Percentiles rank a stretch among this genome's conserved stretches.
Conservation (phyloP, 2,888 invertebrate genomes). For the Bembecia ichneumoniformis region DNA sequence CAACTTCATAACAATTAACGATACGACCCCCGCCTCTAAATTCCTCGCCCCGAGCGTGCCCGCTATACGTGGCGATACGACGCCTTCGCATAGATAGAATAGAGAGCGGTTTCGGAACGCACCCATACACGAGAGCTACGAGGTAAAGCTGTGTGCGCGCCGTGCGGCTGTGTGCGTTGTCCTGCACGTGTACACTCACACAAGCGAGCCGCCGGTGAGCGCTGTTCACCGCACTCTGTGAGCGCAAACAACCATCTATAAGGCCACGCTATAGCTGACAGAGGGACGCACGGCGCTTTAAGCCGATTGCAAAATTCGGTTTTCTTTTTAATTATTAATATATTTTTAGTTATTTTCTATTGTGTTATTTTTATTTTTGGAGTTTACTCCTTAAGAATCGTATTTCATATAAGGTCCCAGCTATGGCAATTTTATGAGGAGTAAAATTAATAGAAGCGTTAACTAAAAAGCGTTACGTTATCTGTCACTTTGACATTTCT, state of each 20-base stretch:
- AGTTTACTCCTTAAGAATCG: too few relatives aligned
- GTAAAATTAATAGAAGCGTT: too few relatives aligned
- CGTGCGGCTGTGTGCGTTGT: constrained; percentile 27
- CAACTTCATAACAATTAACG: constrained; percentile 74
- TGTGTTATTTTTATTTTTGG: too few relatives aligned
- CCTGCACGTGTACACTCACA: constrained; percentile 46
- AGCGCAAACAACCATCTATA: constrained; percentile 74
- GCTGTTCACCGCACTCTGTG: constrained; percentile 74
- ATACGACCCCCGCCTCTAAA: constrained; percentile 73
- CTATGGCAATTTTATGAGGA: too few relatives aligned
- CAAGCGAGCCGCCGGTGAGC: constrained; percentile 60
- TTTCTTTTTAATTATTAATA: too few relatives aligned
- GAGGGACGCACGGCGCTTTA: constrained; percentile 56
- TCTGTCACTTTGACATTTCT: too few relatives aligned
- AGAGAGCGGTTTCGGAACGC: constrained; percentile 74
- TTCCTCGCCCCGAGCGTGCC: constrained; percentile 72
- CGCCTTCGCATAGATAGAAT: constrained; percentile 74
- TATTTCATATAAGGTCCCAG: too few relatives aligned
- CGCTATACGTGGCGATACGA: constrained; percentile 62
- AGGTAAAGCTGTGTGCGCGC: constrained; percentile 28
- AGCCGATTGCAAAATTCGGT: constrained; percentile 30
- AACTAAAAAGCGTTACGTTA: too few relatives aligned
- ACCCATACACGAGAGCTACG: constrained; percentile 45
- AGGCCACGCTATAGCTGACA: constrained; percentile 73
- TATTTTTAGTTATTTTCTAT: too few relatives aligned